Conservation (phyloP, 2,888 invertebrate genomes). For the Lycocerus yunnanus region DNA sequence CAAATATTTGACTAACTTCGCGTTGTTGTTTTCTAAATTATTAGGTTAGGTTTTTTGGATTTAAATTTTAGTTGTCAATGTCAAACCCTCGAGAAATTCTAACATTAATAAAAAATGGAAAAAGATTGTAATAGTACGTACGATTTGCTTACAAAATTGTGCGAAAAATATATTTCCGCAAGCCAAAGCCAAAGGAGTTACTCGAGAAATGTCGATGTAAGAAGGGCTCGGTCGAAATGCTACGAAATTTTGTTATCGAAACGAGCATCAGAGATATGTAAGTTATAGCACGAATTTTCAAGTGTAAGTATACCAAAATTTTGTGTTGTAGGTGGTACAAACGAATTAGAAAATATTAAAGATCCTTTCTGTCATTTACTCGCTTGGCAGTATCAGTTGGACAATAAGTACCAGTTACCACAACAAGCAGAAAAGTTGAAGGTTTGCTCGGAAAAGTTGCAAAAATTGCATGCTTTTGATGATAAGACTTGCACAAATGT, state of each 20-base stretch:
- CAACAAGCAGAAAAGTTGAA: slow-evolving; percentile 43
- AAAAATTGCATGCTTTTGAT: slow-evolving; percentile 26
- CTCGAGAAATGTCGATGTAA: slow-evolving; percentile 22
- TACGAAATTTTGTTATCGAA: slow-evolving; percentile 45
- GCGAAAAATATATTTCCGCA: slow-evolving; percentile 42
- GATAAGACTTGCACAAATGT: slow-evolving; percentile 24
- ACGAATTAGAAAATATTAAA: slow-evolving; percentile 40
- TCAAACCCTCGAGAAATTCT: slow-evolving; percentile 4
- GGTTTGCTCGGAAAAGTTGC: slow-evolving; percentile 36
- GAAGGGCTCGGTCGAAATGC: slow-evolving; percentile 43
- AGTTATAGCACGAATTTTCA: not conserved
- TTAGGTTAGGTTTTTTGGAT: not conserved
- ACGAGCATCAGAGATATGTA: not conserved
- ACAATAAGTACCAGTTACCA: slow-evolving; percentile 40
- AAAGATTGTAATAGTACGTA: slow-evolving; percentile 34
- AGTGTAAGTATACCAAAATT: not conserved
- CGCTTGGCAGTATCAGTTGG: slow-evolving; percentile 48
- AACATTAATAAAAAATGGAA: slow-evolving; percentile 16
- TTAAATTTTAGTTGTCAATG: slow-evolving; percentile 7
- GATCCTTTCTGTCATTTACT: slow-evolving; percentile 46
- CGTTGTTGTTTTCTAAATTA: not conserved
- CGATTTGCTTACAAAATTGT: slow-evolving; percentile 47
- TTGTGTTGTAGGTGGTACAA: slow-evolving; percentile 21
- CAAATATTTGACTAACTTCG: not conserved
- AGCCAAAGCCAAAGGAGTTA: slow-evolving; percentile 5